phyloP scores from a whole-genome alignment of 2,888 invertebrate species.

The Caenorhabditis sp. region DNA sequence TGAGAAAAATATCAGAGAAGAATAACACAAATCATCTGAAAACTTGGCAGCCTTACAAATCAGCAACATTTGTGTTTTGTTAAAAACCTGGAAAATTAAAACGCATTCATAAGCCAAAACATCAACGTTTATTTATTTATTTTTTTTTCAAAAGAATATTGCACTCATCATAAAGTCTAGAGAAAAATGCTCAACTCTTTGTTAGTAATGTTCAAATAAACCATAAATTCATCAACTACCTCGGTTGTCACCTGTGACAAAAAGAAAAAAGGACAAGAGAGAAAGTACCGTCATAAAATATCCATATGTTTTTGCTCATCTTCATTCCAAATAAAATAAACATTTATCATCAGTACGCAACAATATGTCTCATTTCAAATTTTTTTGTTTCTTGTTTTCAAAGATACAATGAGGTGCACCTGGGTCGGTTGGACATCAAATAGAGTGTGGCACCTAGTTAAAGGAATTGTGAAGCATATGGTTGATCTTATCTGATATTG shows the following conservation, averaged over 20 bases:
- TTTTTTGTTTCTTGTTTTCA: too few relatives aligned
- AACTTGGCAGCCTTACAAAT: too few relatives aligned
- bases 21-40: too few relatives aligned
- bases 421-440: conserved; percentile 5
- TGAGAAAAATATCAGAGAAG: too few relatives aligned
- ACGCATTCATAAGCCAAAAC: too few relatives aligned
- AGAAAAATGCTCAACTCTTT: too few relatives aligned
- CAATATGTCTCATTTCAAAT: too few relatives aligned
- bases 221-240: background rate
- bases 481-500: background rate
- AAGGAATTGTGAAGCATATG: conserved; percentile 16
- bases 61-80: too few relatives aligned
- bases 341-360: background rate
- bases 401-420: conserved; percentile 5
- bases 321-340: background rate
- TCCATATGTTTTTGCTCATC: background rate
- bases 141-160: too few relatives aligned
- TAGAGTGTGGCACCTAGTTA: conserved; percentile 7
- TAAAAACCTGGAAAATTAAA: too few relatives aligned
- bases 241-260: background rate
- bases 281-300: background rate
- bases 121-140: too few relatives aligned
- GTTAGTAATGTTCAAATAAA: background rate
- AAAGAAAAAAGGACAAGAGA: background rate
- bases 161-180: too few relatives aligned